A percentile compares a stretch with the other conserved stretches of the same genome.
phyloP scores from a whole-genome alignment of 1,140 invertebrate genomes.

The Apocrypta bakeri region DNA sequence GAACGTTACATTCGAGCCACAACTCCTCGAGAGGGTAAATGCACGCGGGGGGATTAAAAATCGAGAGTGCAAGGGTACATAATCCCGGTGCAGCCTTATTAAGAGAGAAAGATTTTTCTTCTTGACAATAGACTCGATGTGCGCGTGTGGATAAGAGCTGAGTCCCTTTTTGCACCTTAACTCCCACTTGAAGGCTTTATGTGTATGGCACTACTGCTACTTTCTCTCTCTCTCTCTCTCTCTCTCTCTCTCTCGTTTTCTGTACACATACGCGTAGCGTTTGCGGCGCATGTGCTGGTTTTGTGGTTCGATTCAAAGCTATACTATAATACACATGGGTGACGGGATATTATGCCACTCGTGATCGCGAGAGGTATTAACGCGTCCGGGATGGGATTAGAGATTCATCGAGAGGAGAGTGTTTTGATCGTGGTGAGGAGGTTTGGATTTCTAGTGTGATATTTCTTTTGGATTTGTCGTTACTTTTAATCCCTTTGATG shows the following conservation, averaged over 20 bases:
- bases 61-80: constrained; percentile 38
- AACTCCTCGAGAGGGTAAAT: constrained; percentile 43
- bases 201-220: not conserved
- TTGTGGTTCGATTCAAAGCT: not conserved
- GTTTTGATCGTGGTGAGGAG: not conserved
- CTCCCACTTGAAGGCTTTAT: constrained; percentile 23
- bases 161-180: constrained; percentile 36
- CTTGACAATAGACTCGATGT: constrained; percentile 13
- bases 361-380: not conserved
- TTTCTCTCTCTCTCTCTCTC: too few relatives aligned
- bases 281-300: not conserved
- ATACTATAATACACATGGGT: too few relatives aligned
- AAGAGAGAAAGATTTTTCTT: constrained; percentile 10
- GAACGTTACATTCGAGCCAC: not conserved
- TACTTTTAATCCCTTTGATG: not conserved
- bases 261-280: not conserved
- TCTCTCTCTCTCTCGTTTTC: too few relatives aligned
- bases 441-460: not conserved
- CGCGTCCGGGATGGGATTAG: constrained; percentile 10
- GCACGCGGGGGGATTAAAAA: constrained; percentile 37
- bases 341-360: constrained; percentile 28
- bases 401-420: not conserved
- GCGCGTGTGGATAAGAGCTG: not conserved
- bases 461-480: not conserved
- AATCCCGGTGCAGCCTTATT: constrained; percentile 32